Evolutionary conservation across 2,888 invertebrate species (phyloP), one percentile per base, ranked within the genome.

Genomic region (Pseudococcus longispinus): DNA sequence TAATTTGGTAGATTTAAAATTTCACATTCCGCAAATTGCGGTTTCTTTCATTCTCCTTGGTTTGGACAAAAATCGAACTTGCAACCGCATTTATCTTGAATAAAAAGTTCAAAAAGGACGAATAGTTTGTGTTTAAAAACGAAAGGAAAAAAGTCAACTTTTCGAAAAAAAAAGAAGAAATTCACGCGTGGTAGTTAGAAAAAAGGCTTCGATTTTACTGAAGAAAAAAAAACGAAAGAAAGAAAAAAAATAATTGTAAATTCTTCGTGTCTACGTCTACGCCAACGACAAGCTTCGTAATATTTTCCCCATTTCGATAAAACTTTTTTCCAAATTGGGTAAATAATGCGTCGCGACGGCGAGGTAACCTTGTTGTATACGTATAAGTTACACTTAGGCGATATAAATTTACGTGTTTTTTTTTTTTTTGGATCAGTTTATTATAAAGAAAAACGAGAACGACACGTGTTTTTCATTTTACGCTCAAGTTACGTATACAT

Each of bases 271-370:
- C 60, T 60, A n/a, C 26, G 70, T 70, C 70, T 29, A 70, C 29
- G 70, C 29, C 1, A 1, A 65, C 65, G 23, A 65, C 65, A 23
- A 65, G 13, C 29, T 11, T 70, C 18, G 29, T 70, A 70, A 70
- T 70, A 26, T 26, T 26, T 70, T 70, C 11, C 15, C 29, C 70
- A 70, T 70, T 70, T 70, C 29, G 70, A 60, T 60, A 23, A 70
- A 70, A 70, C 29, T 70, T 70, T 60, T 13, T 60, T 32, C 29
- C 70, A 70, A 70, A 70, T 70, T 32, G 70, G 70, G 70, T 70
- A 70, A 65, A 70, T 70, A 70, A 70, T 60, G 60, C 60, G 20
- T 60, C 60, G 20, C 60, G 23, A 23, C 60, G 70, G 6, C 29
- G 70, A 70, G 18, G 70, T 26, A 70, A 70, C 70, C 70, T 70